Percentiles rank a stretch among this genome's conserved stretches.
Conservation (phyloP, 2,888 invertebrate genomes). For the Anticlea derivata region DNA sequence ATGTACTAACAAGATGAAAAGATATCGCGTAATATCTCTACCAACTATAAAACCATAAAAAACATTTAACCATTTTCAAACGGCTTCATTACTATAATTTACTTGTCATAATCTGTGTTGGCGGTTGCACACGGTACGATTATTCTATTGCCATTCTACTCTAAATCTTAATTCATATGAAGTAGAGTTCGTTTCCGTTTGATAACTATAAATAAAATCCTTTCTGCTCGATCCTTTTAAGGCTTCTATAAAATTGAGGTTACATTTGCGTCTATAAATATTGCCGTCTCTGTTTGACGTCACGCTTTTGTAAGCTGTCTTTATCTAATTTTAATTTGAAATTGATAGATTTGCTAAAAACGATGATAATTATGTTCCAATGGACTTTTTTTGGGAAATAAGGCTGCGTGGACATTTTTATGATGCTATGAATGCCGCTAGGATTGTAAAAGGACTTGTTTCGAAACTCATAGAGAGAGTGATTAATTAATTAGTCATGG, state of each 20-base stretch:
- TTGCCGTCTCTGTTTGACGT: conserved; percentile 44
- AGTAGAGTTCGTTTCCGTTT: conserved; percentile 30
- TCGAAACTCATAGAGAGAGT: conserved; percentile 7
- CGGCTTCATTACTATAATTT: conserved; percentile 61
- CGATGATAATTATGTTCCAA: conserved; percentile 31
- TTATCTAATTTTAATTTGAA: conserved; percentile 34
- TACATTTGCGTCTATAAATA: conserved; percentile 54
- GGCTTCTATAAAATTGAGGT: conserved; percentile 67
- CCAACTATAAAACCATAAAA: conserved; percentile 46
- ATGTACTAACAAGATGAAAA: conserved; percentile 21
- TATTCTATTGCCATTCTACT: conserved; percentile 33
- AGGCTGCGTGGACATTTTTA: conserved; percentile 31
- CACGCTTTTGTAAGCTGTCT: conserved; percentile 32
- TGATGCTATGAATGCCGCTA: conserved; percentile 27
- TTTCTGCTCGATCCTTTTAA: conserved; percentile 59
- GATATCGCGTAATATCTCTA: conserved; percentile 39
- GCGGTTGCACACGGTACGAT: conserved; percentile 68
- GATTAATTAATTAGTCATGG: conserved; percentile 20
- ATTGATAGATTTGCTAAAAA: conserved; percentile 41
- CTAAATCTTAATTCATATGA: conserved; percentile 23
- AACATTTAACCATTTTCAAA: conserved; percentile 52
- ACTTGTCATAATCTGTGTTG: conserved; percentile 60
- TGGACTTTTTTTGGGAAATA: conserved; percentile 28
- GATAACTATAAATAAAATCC: conserved; percentile 44
- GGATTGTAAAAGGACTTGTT: conserved; percentile 16